Base-by-base conservation (phyloP, 2,113 vertebrate species). In the Rhagologus leucostigma region DNA sequence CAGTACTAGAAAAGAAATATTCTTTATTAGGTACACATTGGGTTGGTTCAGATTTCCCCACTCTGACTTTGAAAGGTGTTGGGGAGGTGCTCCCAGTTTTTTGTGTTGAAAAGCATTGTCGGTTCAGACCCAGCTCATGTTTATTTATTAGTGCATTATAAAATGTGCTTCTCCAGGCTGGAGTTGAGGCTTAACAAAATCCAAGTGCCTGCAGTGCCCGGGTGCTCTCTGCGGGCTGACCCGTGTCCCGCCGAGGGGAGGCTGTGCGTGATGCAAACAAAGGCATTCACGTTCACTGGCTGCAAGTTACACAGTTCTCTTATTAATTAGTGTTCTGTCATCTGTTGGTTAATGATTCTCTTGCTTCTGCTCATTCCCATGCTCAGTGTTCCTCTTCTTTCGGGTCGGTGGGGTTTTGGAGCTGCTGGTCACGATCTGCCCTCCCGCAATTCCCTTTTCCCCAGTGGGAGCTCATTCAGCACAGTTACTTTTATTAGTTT, bases 241-340 rank as follows among this genome's bases (percentile, higher is more conserved):
- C 37, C 7, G 3, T 7, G 8, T 41, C 75, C 62, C 3, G 13
- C 24, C 0, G 1, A 49, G 70, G 1, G 7, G 46, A 47, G 50
- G 4, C n/a, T 11, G n/a, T 55, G 59, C 18, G 1, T 0, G 29
- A 1, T 55, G 69, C 56, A 55, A 30, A 70, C 46, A 46, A 17
- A 70, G 74, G 57, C 35, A 16, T 17, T 11, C 20, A 1, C 3
- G 29, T 13, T 39, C 19, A 4, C 29, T 39, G 56, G 39, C 64
- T n/a, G 6, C 47, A 11, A 11, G 41, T 63, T 30, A 70, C 56
- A 41, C 10, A 12, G 19, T 21, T n/a, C 56, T 47, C n/a, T 17
- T 6, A 10, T 56, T 62, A 79, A 87, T 79, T 63, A 41, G 13
- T 7, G 32, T 4, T 70, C 56, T 55, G 3, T 21, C 56, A 26